Percentiles rank a stretch among this genome's conserved stretches.
Conservation (phyloP, 2,797 vertebrate species). For the Lemur catta region DNA sequence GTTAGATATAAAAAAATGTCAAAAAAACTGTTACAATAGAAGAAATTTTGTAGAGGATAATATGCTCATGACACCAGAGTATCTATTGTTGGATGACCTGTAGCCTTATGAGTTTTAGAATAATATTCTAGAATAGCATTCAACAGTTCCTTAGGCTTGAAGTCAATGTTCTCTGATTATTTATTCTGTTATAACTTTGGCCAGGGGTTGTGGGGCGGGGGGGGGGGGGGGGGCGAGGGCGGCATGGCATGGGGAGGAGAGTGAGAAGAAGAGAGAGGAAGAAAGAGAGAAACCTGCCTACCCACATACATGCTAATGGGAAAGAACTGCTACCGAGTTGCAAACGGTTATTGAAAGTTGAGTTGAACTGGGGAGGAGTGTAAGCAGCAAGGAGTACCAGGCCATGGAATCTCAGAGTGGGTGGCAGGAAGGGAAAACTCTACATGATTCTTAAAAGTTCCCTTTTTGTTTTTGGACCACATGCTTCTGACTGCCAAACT, state of each 20-base stretch:
- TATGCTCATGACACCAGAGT: neutral
- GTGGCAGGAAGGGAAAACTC: neutral
- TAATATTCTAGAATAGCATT: neutral
- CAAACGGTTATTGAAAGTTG: neutral
- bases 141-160: neutral
- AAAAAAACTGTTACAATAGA: neutral
- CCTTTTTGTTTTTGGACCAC: neutral
- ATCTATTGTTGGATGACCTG: neutral
- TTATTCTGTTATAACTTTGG: neutral
- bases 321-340: neutral
- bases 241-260: accelerated
- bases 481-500: neutral
- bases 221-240: no score
- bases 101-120: neutral
- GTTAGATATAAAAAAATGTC: neutral
- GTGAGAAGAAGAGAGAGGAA: neutral
- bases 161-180: neutral
- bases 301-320: neutral
- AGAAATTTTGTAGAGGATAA: neutral
- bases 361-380: neutral
- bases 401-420: neutral
- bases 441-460: neutral
- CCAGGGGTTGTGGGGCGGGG: neutral
- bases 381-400: neutral
- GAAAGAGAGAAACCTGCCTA: neutral